phyloP scores from a whole-genome alignment of 2,113 vertebrate species.

The Pipra filicauda region DNA sequence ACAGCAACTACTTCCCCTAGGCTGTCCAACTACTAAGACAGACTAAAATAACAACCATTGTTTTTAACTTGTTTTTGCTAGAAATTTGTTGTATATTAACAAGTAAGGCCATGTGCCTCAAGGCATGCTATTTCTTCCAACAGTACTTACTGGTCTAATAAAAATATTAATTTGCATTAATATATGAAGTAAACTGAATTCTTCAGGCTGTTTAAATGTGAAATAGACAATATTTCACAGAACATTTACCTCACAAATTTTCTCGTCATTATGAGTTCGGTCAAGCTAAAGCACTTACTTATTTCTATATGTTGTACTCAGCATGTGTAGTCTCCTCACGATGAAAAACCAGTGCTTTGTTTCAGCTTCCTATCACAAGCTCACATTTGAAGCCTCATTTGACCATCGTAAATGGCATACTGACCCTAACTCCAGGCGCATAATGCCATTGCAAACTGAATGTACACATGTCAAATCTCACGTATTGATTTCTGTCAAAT shows the following conservation, averaged over 20 bases:
- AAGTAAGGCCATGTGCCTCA: neutral
- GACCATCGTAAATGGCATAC: neutral
- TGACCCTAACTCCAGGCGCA: neutral
- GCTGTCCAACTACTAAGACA: neutral
- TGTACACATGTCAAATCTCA: neutral
- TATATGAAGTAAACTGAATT: neutral
- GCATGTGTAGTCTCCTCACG: neutral
- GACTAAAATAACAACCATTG: neutral
- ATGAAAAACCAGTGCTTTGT: neutral
- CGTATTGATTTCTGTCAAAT: neutral
- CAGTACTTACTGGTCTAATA: neutral
- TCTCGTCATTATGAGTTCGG: neutral
- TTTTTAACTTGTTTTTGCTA: neutral
- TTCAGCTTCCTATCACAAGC: neutral
- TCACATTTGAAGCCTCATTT: neutral
- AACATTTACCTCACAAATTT: neutral
- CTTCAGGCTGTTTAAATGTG: neutral
- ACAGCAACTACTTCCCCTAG: neutral
- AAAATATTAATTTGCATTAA: neutral
- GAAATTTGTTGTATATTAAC: neutral
- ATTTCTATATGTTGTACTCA: neutral
- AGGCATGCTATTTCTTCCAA: neutral
- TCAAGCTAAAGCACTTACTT: neutral
- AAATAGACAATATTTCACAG: neutral
- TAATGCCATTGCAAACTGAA: neutral